These are phyloP conservation scores for Dasyurus viverrinus DNA, from an alignment of 2,113 vertebrate species.

Conservation along the genomic window DNA sequence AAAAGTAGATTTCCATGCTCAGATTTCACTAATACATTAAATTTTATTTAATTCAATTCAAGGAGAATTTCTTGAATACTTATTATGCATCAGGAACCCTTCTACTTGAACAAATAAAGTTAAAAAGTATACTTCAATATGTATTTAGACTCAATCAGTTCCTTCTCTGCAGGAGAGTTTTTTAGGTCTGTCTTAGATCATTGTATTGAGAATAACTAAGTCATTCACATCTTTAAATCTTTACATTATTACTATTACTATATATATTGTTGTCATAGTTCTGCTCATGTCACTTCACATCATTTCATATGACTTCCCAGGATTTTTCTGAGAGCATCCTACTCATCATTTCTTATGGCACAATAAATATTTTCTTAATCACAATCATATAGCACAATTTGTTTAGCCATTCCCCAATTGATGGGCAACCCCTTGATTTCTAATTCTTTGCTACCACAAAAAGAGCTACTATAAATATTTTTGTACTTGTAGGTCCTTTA, in stretches of 20 bases:
- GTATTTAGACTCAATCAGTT: neutral
- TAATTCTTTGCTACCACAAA: neutral
- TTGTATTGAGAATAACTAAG: neutral
- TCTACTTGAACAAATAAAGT: neutral
- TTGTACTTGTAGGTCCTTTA: neutral
- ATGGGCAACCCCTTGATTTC: neutral
- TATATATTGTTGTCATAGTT: neutral
- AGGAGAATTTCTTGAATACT: neutral
- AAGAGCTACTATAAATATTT: neutral
- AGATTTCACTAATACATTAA: no score
- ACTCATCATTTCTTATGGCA: neutral
- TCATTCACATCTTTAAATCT: neutral
- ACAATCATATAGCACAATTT: neutral
- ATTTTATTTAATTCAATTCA: neutral
- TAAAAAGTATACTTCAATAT: neutral
- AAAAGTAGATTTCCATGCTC: accelerated
- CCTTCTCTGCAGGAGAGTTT: neutral
- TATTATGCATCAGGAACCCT: neutral
- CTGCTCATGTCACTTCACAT: neutral
- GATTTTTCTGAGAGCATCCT: neutral
- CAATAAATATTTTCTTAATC: neutral
- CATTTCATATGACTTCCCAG: neutral
- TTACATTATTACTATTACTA: neutral
- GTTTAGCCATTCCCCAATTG: neutral
- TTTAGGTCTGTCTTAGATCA: neutral